These are phyloP conservation scores for Loris lydekkerianus DNA, from an alignment of 2,797 vertebrate species.

Conservation along the genomic window DNA sequence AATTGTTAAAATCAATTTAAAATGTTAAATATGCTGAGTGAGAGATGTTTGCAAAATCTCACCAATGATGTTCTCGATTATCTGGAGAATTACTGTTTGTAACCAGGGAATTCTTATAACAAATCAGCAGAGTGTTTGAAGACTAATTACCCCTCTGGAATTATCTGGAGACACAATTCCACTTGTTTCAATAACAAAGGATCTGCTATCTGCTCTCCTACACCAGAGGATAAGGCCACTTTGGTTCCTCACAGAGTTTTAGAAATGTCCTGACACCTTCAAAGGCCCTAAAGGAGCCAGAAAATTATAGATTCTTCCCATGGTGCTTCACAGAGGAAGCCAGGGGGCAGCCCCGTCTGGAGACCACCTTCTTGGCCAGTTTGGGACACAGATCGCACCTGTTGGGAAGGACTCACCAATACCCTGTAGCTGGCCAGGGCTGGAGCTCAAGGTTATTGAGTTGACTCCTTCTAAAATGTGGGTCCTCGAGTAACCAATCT, in stretches of 20 bases:
- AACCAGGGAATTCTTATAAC: neutral
- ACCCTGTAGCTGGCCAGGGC: neutral
- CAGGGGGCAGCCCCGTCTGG: neutral
- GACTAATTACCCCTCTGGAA: rapidly evolving
- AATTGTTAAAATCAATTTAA: neutral
- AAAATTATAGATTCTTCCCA: neutral
- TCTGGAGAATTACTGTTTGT: neutral
- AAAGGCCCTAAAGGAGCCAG: neutral
- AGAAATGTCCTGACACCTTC: neutral
- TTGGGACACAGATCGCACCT: rapidly evolving
- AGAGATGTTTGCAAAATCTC: neutral
- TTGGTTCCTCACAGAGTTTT: rapidly evolving
- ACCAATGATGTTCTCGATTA: neutral
- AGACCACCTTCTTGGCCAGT: neutral
- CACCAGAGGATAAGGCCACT: neutral
- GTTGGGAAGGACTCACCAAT: neutral
- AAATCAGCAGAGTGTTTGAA: neutral
- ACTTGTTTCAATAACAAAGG: neutral
- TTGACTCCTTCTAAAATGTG: neutral
- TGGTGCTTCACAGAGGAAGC: neutral
- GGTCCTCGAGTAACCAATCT: neutral
- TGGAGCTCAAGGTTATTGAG: rapidly evolving
- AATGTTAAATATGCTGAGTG: neutral
- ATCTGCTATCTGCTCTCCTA: neutral
- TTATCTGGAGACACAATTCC: rapidly evolving